Evolutionary conservation across 2,113 vertebrate species (phyloP), one percentile per base, ranked within the genome.

Genomic region (Xiphias gladius): DNA sequence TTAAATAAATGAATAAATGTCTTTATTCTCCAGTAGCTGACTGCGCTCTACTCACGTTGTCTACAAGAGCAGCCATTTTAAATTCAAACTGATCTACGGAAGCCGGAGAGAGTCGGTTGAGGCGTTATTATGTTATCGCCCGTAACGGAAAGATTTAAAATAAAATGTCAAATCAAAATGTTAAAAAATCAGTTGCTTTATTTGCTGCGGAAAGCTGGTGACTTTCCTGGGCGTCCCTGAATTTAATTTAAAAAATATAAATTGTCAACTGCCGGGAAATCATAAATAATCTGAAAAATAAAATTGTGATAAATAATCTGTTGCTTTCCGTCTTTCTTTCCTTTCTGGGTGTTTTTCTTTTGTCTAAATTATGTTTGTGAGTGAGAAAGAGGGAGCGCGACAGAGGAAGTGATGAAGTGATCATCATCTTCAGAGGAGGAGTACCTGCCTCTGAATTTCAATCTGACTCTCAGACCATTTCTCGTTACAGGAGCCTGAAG

Each of bases 31-130:
- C 39, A 43, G 30, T 32, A 57, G 26, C 12, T 3, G 17, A 28
- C 1, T n/a, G 10, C 35, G 4, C 4, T 63, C 0, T 1, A 94
- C 95, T 96, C 95, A 96, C 95, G 90, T 91, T 94, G 74, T 93
- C 89, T 12, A 87, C 54, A 50, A 61, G 0, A 17, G 84, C 64
- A 7, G 94, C 91, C 94, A 94, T 94, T 94, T 94, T 92, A 86
- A 82, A 50, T 22, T 35, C 12, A 54, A 0, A 46, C n/a, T 22
- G 7, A 32, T 1, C 26, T 93, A 96, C 91, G 92, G 95, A 57
- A 89, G 69, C 69, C 46, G 61, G n/a, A 28, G n/a, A 58, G 9
- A 86, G 73, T 82, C 88, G 86, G 10, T 0, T 17, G 22, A 17
- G 3, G 28, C 10, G 17, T 52, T 22, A 4, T 22, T 6, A 17